Evolutionary conservation across 2,113 vertebrate species (phyloP), one percentile per base, ranked within the genome.

Genomic region (Lates calcarifer): DNA sequence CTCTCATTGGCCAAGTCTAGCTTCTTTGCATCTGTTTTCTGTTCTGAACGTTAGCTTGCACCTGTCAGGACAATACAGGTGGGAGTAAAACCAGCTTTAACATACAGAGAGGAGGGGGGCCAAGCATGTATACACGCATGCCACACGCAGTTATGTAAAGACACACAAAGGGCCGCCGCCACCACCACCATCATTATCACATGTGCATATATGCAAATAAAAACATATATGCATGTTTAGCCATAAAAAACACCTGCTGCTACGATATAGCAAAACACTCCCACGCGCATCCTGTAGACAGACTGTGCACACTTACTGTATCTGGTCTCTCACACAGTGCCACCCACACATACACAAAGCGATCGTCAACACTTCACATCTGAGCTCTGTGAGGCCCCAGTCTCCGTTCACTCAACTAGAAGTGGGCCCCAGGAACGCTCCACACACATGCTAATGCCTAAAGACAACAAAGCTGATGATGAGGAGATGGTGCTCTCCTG

Each of bases 371-470:
- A 56, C 64, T 63, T 63, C 51, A 61, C 69, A 72, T 78, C 41
- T 57, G 74, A 82, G 74, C 47, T 86, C 63, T 67, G 71, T 74
- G 82, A 57, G 66, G 77, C 70, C 87, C 22, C n/a, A n/a, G 67
- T 66, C 81, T 84, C 78, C 61, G 64, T 78, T 87, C 74, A 78
- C 77, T 81, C 41, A 2, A 78, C 84, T 51, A 76, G 62, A 72
- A 72, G 75, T 33, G 82, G 68, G 70, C 33, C 60, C 28, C 1
- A n/a, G 26, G 45, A 81, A 70, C 56, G 29, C 74, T 87, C 65
- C 83, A 78, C 84, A 91, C 87, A 83, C 68, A 65, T 73, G 73
- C 89, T 88, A 91, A 94, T 90, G 85, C 79, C 63, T 67, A 79
- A 88, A 84, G 88, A 93, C 87, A 94, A 89, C 83, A 90, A 81